These are phyloP conservation scores for Drymonia ruficornis DNA, from an alignment of 2,888 invertebrate species.

Conservation along the genomic window DNA sequence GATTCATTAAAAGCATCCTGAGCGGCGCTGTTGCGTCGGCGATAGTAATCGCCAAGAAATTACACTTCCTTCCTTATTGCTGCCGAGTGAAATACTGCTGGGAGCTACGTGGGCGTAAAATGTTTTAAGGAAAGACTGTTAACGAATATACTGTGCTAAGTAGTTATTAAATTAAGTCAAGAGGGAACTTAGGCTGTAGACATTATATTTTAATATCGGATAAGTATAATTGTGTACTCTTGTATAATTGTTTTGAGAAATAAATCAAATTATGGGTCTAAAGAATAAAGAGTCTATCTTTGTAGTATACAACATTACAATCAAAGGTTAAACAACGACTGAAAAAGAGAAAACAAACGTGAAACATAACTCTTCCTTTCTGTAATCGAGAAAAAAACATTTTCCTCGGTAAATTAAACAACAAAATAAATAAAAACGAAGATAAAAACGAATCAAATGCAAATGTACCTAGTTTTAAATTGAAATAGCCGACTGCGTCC, in stretches of 20 bases:
- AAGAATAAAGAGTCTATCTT: too few species aligned
- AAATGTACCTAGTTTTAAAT: slow-evolving; percentile 51
- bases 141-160: slow-evolving; percentile 8
- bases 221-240: too few species aligned
- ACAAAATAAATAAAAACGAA: slow-evolving; percentile 34
- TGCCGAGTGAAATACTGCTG: slow-evolving; percentile 43
- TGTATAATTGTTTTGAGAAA: too few species aligned
- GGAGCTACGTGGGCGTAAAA: slow-evolving; percentile 19
- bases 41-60: slow-evolving; percentile 55
- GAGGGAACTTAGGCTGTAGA: too few species aligned
- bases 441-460: slow-evolving; percentile 45
- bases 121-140: slow-evolving; percentile 28
- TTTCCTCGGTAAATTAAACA: slow-evolving; percentile 26
- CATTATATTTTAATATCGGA: too few species aligned
- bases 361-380: slow-evolving; percentile 2
- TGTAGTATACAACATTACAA: too few species aligned
- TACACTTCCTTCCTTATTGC: slow-evolving; percentile 60
- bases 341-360: neutral
- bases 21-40: slow-evolving; percentile 35
- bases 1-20: slow-evolving; percentile 49
- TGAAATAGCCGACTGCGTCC: slow-evolving; percentile 43
- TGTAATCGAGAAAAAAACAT: slow-evolving; percentile 12
- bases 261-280: too few species aligned
- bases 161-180: too few species aligned
- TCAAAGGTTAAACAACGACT: too few species aligned